phyloP scores from a whole-genome alignment of 2,113 vertebrate genomes.

The Zeus faber region DNA sequence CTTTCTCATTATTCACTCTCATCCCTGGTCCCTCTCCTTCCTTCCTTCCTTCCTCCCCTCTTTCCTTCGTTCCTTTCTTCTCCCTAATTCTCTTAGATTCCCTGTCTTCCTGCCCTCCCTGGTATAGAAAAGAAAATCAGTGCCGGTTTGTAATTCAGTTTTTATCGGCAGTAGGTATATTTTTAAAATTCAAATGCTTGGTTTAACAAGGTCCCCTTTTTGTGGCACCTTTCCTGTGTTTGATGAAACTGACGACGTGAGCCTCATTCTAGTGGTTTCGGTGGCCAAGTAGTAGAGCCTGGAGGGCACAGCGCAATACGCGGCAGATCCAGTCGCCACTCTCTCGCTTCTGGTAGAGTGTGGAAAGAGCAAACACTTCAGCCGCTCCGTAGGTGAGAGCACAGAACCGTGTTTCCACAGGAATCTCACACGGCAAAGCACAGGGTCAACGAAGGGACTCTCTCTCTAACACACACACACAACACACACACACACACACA shows the following conservation, averaged over 20 bases:
- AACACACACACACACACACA: constrained; percentile 25
- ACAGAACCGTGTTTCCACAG: constrained; percentile 26
- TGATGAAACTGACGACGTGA: neutral
- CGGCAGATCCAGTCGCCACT: constrained; percentile 45
- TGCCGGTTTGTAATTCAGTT: neutral
- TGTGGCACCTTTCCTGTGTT: neutral
- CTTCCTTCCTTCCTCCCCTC: constrained; percentile 5
- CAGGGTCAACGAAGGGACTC: constrained; percentile 49
- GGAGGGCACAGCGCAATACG: neutral
- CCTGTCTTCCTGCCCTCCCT: too few species aligned
- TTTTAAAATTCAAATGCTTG: neutral
- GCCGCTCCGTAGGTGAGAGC: constrained; percentile 29
- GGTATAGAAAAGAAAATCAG: neutral
- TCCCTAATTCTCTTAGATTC: neutral
- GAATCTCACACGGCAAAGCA: constrained; percentile 31
- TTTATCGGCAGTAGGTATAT: neutral
- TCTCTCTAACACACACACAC: constrained; percentile 35
- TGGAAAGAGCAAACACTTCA: neutral
- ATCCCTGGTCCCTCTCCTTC: neutral
- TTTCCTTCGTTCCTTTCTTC: constrained; percentile 16
- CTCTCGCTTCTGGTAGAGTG: constrained; percentile 28
- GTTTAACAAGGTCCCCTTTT: neutral
- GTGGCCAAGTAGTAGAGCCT: too few species aligned
- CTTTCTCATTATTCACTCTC: constrained; percentile 4
- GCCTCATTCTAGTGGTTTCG: too few species aligned